Conservation (phyloP, 2,113 vertebrate genomes). For the Limanda limanda region DNA sequence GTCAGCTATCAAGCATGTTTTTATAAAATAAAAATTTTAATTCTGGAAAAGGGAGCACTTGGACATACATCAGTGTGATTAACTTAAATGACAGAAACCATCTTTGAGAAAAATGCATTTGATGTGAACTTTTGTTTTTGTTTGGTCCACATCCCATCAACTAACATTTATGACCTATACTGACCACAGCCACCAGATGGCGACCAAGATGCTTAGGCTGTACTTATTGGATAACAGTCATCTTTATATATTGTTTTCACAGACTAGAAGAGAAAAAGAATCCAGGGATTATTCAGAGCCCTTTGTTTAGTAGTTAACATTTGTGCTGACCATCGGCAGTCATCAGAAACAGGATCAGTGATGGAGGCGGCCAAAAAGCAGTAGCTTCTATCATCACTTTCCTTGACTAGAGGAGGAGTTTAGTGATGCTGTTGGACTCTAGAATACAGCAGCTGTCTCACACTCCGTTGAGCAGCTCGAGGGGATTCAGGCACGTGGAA, state of each 20-base stretch:
- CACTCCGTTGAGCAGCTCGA: not conserved
- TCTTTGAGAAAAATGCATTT: too few species aligned
- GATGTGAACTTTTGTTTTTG: too few species aligned
- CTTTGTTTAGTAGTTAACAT: constrained; percentile 7
- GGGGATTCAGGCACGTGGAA: not conserved
- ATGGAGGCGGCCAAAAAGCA: not conserved
- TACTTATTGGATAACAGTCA: too few species aligned
- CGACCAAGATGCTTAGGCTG: not conserved
- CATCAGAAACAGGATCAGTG: constrained; percentile 6
- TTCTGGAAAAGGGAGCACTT: too few species aligned
- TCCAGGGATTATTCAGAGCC: not conserved
- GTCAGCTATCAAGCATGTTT: too few species aligned
- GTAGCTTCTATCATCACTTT: constrained; percentile 18
- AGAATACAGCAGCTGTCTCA: not conserved
- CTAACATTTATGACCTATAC: not conserved
- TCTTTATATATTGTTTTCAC: too few species aligned
- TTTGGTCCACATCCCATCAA: not conserved
- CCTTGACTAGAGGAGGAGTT: constrained; percentile 9
- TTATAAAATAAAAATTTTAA: too few species aligned
- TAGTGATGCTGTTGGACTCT: not conserved
- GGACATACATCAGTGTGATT: too few species aligned
- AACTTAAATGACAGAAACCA: too few species aligned
- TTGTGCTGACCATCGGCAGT: constrained; percentile 10
- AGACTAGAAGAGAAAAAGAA: not conserved
- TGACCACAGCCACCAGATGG: not conserved